These are phyloP conservation scores for Acanthoscelides obtectus DNA, from an alignment of 2,888 invertebrate genomes.

Conservation along the genomic window DNA sequence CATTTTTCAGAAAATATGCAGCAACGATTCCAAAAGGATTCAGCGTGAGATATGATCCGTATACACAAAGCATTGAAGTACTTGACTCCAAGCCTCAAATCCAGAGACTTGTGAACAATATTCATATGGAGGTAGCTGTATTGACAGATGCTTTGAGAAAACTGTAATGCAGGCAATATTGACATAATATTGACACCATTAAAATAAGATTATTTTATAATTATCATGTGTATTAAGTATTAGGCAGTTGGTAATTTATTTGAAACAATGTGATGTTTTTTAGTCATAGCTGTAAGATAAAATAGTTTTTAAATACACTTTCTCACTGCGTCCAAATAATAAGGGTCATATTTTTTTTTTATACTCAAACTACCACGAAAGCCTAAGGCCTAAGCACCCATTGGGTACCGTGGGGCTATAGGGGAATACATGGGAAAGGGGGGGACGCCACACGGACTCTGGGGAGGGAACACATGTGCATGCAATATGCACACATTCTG, in stretches of 20 bases:
- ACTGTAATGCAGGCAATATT: constrained; percentile 46
- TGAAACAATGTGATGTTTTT: not conserved
- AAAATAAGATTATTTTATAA: no score
- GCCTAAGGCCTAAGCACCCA: no score
- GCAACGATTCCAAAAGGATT: constrained; percentile 88
- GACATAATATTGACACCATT: no score
- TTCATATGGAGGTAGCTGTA: constrained; percentile 75
- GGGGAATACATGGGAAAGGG: no score
- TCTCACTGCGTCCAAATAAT: no score
- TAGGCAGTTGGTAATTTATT: not conserved
- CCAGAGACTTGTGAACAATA: constrained; percentile 72
- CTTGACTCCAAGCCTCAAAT: constrained; percentile 89
- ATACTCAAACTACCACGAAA: no score
- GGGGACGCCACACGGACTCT: no score
- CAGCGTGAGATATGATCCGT: constrained; percentile 91
- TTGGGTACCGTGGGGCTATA: no score
- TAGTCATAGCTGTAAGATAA: not conserved
- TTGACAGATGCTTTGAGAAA: constrained; percentile 72
- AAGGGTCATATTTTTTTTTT: no score
- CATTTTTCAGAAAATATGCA: constrained; percentile 73
- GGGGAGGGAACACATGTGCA: no score
- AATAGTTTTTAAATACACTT: not conserved
- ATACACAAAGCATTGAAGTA: constrained; percentile 91
- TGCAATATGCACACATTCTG: no score
- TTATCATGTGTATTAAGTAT: not conserved